phyloP scores from a whole-genome alignment of 2,888 invertebrate genomes.

The Aphidius colemani region DNA sequence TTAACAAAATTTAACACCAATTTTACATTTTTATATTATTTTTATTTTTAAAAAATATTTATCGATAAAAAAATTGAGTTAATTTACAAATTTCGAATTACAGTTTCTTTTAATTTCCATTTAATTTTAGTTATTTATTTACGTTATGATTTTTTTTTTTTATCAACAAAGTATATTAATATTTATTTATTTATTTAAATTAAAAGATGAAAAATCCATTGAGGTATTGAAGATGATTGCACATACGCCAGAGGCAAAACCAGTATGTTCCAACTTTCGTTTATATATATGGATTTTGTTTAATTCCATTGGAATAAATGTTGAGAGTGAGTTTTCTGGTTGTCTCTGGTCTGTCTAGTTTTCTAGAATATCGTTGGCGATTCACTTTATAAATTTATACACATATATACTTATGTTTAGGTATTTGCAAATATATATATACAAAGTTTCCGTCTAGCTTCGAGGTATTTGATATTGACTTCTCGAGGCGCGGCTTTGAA shows the following conservation, averaged over 20 bases:
- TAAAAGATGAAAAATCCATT: conserved; percentile 11
- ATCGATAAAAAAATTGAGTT: too few species aligned
- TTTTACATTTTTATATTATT: too few species aligned
- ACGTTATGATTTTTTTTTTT: too few species aligned
- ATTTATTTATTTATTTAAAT: not conserved
- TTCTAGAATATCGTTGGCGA: conserved; percentile 28
- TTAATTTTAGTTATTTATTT: too few species aligned
- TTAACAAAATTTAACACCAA: too few species aligned
- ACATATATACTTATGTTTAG: too few species aligned
- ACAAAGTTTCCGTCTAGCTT: conserved; percentile 50
- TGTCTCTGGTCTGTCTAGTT: conserved; percentile 28
- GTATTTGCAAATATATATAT: conserved; percentile 10
- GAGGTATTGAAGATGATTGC: not conserved
- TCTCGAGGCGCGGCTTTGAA: conserved; percentile 50
- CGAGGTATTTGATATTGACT: conserved; percentile 60
- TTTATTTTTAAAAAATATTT: too few species aligned
- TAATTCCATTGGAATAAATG: conserved; percentile 17
- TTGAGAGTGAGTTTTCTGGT: conserved; percentile 17
- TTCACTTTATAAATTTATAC: conserved; percentile 10
- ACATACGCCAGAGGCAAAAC: too few species aligned
- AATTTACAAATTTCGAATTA: too few species aligned
- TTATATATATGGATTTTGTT: conserved; percentile 21
- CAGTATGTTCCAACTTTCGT: too few species aligned
- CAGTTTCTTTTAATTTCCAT: too few species aligned
- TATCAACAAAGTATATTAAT: too few species aligned